A percentile compares a stretch with the other conserved stretches of the same genome.
phyloP scores from a whole-genome alignment of 2,888 invertebrate genomes.

The Macrophya annulata region DNA sequence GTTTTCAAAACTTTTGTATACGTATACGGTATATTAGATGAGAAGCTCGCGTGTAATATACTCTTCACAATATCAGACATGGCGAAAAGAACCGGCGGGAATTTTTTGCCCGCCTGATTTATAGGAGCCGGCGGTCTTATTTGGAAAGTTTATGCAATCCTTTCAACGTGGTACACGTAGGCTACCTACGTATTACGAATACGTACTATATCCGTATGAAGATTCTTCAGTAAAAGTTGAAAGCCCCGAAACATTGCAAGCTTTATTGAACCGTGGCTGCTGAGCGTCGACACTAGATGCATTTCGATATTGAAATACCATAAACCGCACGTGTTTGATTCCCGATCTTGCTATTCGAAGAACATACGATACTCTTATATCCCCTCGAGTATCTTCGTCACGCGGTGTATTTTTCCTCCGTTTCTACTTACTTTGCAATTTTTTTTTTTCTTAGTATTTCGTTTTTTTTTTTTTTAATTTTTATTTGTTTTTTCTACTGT shows the following conservation, averaged over 20 bases:
- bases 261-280: constrained; percentile 59
- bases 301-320: constrained; percentile 60
- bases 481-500: too few relatives aligned
- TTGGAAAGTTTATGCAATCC: constrained; percentile 77
- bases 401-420: neutral
- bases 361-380: neutral
- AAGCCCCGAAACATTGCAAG: constrained; percentile 66
- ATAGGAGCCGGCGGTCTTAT: constrained; percentile 71
- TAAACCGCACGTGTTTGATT: constrained; percentile 46
- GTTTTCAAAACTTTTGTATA: neutral
- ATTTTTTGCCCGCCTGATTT: constrained; percentile 65
- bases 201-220: constrained; percentile 56
- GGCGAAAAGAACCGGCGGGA: neutral
- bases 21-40: neutral
- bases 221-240: constrained; percentile 65
- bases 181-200: neutral
- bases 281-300: constrained; percentile 60
- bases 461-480: too few relatives aligned
- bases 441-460: too few relatives aligned
- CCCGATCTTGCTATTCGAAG: neutral
- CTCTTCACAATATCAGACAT: constrained; percentile 39
- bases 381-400: neutral
- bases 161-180: constrained; percentile 60
- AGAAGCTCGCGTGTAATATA: constrained; percentile 30
- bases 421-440: neutral